These are phyloP conservation scores for Graphium colonna DNA, from an alignment of 2,888 invertebrate genomes.

Conservation along the genomic window DNA sequence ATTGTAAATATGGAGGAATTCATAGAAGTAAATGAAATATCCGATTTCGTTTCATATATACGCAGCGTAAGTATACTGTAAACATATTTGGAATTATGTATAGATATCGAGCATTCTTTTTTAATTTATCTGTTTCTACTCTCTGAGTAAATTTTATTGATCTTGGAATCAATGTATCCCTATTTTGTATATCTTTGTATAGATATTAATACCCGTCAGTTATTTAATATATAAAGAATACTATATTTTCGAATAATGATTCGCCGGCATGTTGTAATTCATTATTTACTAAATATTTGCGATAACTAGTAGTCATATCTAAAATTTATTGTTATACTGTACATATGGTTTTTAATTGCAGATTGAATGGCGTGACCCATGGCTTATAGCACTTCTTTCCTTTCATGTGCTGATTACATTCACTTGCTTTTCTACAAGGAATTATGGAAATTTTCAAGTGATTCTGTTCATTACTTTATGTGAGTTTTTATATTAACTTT, in stretches of 20 bases:
- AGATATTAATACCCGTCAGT: no score
- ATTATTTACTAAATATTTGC: no score
- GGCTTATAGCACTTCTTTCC: conserved; percentile 87
- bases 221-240: no score
- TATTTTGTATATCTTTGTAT: no score
- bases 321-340: no score
- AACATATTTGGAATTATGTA: background rate
- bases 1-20: conserved; percentile 75
- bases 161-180: no score
- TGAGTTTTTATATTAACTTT: conserved; percentile 83
- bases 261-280: background rate
- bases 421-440: conserved; percentile 89
- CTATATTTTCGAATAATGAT: no score
- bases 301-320: no score
- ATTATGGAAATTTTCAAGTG: conserved; percentile 93
- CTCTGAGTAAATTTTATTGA: no score
- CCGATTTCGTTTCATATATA: conserved; percentile 88
- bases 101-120: conserved; percentile 3
- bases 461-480: conserved; percentile 88
- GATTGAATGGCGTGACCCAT: conserved; percentile 95
- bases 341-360: conserved; percentile 56
- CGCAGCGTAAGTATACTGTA: conserved; percentile 83
- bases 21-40: conserved; percentile 86
- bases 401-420: conserved; percentile 89
- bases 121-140: no score